phyloP scores from a whole-genome alignment of 1,140 invertebrate genomes.

The Euschistus heros region DNA sequence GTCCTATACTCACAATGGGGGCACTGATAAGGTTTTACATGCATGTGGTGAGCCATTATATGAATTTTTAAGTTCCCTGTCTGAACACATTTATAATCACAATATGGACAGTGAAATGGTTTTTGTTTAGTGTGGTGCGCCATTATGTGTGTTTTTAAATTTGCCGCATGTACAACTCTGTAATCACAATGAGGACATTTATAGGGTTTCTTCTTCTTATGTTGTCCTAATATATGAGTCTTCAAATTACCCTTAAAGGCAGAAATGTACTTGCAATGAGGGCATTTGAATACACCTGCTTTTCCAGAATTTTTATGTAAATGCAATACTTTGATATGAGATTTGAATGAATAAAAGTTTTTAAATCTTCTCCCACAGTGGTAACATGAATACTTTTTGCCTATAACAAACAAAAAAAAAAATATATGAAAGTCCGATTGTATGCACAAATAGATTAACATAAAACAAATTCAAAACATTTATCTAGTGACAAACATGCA shows the following conservation, averaged over 20 bases:
- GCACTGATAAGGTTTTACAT: not conserved
- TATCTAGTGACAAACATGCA: no score
- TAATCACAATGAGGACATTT: not conserved
- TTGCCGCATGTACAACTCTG: not conserved
- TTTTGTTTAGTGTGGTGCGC: not conserved
- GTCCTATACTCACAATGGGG: not conserved
- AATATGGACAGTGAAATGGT: not conserved
- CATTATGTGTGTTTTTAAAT: constrained; percentile 3
- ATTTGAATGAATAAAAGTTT: not conserved
- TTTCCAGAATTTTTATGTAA: not conserved
- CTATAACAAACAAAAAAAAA: no score
- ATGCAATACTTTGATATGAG: constrained; percentile 2
- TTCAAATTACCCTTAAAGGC: not conserved
- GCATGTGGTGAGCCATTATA: not conserved
- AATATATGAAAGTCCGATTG: no score
- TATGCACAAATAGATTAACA: no score
- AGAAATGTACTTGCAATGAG: not conserved
- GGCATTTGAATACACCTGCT: not conserved
- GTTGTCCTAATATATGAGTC: not conserved
- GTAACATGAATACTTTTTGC: not conserved
- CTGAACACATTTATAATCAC: not conserved
- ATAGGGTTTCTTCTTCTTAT: not conserved
- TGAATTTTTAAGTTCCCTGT: not conserved
- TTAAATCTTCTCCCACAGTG: not conserved
- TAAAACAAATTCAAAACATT: no score